These are phyloP conservation scores for Falco peregrinus DNA, from an alignment of 2,797 vertebrate genomes.

Conservation along the genomic window DNA sequence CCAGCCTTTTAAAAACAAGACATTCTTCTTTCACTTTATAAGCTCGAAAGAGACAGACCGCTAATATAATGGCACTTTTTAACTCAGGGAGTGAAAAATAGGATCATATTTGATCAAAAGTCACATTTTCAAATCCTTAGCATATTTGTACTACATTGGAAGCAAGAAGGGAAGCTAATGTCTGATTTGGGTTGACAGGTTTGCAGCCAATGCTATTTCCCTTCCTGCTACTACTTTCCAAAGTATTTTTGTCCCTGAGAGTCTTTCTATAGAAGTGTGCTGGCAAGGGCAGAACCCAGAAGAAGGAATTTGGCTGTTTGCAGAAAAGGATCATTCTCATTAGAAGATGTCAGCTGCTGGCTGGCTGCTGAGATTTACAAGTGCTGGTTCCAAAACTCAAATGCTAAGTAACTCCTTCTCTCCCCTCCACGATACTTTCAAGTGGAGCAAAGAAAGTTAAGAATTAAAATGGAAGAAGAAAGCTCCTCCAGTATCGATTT, in stretches of 20 bases:
- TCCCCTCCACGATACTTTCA: not conserved
- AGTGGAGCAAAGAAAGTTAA: not conserved
- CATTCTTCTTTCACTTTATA: not conserved
- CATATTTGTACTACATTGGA: constrained; percentile 1
- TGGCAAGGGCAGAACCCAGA: not conserved
- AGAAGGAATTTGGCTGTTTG: constrained; percentile 8
- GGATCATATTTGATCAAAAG: constrained; percentile 6
- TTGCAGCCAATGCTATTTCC: constrained; percentile 19
- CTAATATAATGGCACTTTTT: not conserved
- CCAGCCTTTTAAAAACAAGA: not conserved
- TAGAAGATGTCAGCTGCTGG: constrained; percentile 8
- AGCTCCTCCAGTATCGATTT: not conserved
- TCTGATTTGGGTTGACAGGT: constrained; percentile 25
- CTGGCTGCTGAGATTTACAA: constrained; percentile 32
- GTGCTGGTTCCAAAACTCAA: not conserved
- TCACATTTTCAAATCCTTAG: constrained; percentile 15
- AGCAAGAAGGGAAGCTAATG: not conserved
- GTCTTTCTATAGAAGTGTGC: not conserved
- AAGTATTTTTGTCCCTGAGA: not conserved
- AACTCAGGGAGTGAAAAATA: not conserved
- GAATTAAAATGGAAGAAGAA: not conserved
- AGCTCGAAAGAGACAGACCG: not conserved
- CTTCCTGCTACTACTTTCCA: constrained; percentile 8
- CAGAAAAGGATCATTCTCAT: constrained; percentile 27
- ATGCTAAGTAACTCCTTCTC: not conserved